phyloP scores from a whole-genome alignment of 2,797 vertebrate species.

The Pteronotus mesoamericanus region DNA sequence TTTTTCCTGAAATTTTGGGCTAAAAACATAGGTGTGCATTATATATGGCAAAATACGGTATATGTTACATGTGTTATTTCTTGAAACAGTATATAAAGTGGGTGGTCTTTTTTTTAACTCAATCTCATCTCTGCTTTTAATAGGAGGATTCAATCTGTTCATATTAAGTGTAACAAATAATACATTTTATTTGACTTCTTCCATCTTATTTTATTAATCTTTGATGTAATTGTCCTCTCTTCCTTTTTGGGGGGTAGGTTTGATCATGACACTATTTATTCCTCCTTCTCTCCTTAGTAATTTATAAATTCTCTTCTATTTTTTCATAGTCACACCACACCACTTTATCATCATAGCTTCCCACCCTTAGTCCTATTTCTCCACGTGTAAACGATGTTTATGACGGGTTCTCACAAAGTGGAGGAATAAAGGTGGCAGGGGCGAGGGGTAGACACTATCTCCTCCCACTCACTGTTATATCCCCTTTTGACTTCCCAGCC shows the following conservation, averaged over 20 bases:
- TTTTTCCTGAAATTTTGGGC: too few relatives aligned
- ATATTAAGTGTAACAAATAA: neutral
- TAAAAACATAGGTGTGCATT: too few relatives aligned
- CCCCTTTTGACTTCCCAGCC: neutral
- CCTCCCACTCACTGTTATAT: rapidly evolving
- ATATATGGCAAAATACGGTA: too few relatives aligned
- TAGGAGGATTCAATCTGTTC: neutral
- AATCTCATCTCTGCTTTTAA: neutral
- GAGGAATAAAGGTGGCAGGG: neutral
- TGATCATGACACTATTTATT: neutral
- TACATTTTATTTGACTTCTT: neutral
- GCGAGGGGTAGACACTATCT: neutral
- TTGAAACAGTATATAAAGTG: neutral
- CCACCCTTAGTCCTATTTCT: neutral
- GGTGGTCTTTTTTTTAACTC: neutral
- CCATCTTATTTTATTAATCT: neutral
- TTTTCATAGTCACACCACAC: neutral
- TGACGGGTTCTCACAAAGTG: neutral
- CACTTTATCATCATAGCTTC: neutral
- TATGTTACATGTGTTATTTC: neutral
- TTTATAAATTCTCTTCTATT: neutral
- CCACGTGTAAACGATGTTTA: neutral
- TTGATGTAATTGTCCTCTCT: neutral
- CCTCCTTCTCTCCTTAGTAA: neutral
- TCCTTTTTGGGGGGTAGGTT: neutral